Base-by-base conservation (phyloP, 2,113 vertebrate genomes). In the Cyanoderma ruficeps region DNA sequence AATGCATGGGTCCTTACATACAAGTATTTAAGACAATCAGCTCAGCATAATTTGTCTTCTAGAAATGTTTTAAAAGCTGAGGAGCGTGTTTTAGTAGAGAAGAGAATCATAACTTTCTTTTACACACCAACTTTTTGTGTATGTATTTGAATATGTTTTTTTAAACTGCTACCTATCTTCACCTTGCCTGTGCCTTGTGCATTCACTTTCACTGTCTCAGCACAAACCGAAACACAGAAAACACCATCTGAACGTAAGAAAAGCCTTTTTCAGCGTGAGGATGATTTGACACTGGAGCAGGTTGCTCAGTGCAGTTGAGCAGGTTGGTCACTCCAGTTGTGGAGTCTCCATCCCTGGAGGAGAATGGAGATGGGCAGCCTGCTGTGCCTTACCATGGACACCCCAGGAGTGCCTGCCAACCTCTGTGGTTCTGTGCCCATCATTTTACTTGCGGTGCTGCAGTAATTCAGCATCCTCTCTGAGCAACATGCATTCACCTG, bases 11-110 rank as follows among this genome's bases (percentile, higher is more conserved):
- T 94, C 91, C 88, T 95, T 85, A 63, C 70, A 19, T 50, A 65
- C 60, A 80, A 35, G 33, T n/a, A 64, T 61, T 96, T 93, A 92
- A 92, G 89, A 14, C 55, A 60, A 60, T 97, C 67, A 94, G 87
- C 31, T 59, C 70, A 71, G 12, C 14, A 63, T 76, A 74, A 76
- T 96, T 96, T 28, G 39, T 83, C 96, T 82, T 91, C 72, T 87
- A 87, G 59, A 94, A 92, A 39, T 70, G 22, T 79, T 85, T 83
- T 89, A 46, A 60, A 91, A 94, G 44, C 42, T 72, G 37, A 93
- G 50, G 55, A 83, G 8, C 53, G n/a, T 5, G 85, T 94, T 96
- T 95, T 91, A 90, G 15, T 75, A 27, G 57, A 83, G 77, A 28
- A 92, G 42, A 55, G 33, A 21, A 30, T 87, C 28, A 24, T 84